These are phyloP conservation scores for Hydraecia micacea DNA, from an alignment of 2,888 invertebrate genomes.

Conservation along the genomic window DNA sequence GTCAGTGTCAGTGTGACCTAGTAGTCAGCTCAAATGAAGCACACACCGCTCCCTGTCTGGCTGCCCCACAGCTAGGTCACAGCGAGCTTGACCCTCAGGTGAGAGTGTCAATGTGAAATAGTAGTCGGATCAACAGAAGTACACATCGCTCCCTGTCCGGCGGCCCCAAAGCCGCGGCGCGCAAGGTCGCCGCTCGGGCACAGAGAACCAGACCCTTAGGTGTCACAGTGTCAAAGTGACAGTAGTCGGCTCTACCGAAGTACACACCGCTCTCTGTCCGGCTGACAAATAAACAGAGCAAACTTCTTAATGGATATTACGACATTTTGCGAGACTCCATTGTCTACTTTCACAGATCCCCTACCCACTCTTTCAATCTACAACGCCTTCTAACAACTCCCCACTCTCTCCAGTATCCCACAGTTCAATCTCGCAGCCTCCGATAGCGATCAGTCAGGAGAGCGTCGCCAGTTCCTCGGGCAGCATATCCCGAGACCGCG, in stretches of 20 bases:
- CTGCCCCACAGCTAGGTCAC: conserved; percentile 96
- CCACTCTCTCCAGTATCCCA: conserved; percentile 49
- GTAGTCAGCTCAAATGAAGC: conserved; percentile 98
- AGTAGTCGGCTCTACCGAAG: conserved; percentile 99
- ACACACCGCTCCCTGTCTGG: conserved; percentile 98
- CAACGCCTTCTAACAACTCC: not conserved
- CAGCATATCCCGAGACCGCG: conserved; percentile 74
- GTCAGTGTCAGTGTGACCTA: conserved; percentile 59
- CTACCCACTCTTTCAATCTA: not conserved
- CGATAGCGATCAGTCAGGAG: conserved; percentile 56
- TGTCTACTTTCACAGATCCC: not conserved
- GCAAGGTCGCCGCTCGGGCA: no score
- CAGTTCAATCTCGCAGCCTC: conserved; percentile 66
- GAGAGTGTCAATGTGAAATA: not conserved
- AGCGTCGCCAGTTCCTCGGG: conserved; percentile 65
- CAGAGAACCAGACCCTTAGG: no score
- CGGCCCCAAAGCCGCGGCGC: no score
- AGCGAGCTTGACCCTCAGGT: conserved; percentile 87
- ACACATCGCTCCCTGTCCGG: conserved; percentile 99
- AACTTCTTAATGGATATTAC: not conserved
- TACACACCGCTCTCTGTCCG: conserved; percentile 98
- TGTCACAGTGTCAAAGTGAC: no score
- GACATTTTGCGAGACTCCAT: not conserved
- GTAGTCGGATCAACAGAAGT: conserved; percentile 98
- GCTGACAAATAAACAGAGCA: conserved; percentile 75